Evolutionary conservation across 2,797 vertebrate genomes (phyloP), one percentile per base, ranked within the genome.

Genomic region (Scomberomorus guttatus): DNA sequence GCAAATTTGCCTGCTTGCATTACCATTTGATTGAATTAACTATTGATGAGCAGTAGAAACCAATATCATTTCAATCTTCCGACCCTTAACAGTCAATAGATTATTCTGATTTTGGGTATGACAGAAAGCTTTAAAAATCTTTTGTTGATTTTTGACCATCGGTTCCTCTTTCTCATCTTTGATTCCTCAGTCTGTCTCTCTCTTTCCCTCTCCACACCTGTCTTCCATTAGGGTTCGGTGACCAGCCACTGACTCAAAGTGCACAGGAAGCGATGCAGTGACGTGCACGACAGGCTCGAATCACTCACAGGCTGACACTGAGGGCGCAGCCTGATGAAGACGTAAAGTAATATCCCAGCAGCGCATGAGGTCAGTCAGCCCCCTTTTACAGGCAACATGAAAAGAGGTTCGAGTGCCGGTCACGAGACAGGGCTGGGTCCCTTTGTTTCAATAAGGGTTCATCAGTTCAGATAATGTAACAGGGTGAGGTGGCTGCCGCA

Each of bases 281-380:
- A 89, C 68, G 55, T 57, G 72, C 71, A 34, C 56, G 25, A 66
- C 76, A 25, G 78, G 61, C 80, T 80, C 32, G 61, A 83, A 66
- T 77, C 82, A 25, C 48, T 79, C 86, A 71, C 37, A 9, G 50
- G 78, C 65, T 27, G 58, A 56, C 72, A 17, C 66, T 6, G 80
- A 88, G 84, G 87, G 90, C 60, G 83, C 58, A 57, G 75, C 79
- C 84, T 72, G 79, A 65, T 62, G 80, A 81, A 80, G 78, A 89
- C 27, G 88, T 93, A 89, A 93, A 87, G 77, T 87, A 91, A 94
- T 92, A 92, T 91, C 91, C 89, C 79, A 2, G 75, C 72, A 84
- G 86, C 34, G n/a, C 82, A 83, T 81, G 87, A 92, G 84, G 90
- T 93, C 90, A 89, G 61, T 46, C 65, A 13, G 44, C 68, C 65